Evolutionary conservation across 2,888 invertebrate species (phyloP).

Genomic region (Monochamus alternatus): DNA sequence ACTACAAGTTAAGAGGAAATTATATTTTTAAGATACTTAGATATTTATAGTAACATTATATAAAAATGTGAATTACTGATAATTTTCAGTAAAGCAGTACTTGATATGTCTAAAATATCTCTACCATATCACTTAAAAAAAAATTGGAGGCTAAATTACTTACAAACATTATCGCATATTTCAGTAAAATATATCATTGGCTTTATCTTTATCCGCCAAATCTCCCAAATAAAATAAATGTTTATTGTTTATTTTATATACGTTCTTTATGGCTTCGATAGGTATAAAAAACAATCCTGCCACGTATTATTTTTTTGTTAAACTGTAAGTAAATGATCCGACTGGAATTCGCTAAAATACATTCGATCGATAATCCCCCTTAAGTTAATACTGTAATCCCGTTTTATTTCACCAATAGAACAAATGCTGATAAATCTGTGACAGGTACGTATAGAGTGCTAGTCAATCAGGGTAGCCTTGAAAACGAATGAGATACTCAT

Average conservation of each 20-base stretch:
- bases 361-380: conserved; percentile 18
- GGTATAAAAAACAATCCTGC: conserved; percentile 38
- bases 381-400: conserved; percentile 28
- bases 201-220: conserved; percentile 24
- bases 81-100: too few species aligned
- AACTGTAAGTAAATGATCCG: conserved; percentile 26
- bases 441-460: conserved; percentile 12
- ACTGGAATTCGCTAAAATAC: conserved; percentile 17
- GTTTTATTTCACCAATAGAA: conserved; percentile 19
- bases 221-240: conserved; percentile 35
- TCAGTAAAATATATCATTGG: conserved; percentile 15
- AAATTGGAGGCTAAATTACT: too few species aligned
- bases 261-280: conserved; percentile 32
- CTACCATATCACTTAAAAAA: too few species aligned
- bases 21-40: too few species aligned
- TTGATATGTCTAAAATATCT: too few species aligned
- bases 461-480: conserved; percentile 14
- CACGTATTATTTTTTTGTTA: conserved; percentile 30
- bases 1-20: too few species aligned
- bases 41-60: too few species aligned
- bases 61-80: too few species aligned
- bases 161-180: conserved; percentile 9
- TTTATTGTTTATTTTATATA: conserved; percentile 38
- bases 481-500: not conserved
- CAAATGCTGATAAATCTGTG: conserved; percentile 30